phyloP scores from a whole-genome alignment of 2,797 vertebrate species.

The Acipenser ruthenus region DNA sequence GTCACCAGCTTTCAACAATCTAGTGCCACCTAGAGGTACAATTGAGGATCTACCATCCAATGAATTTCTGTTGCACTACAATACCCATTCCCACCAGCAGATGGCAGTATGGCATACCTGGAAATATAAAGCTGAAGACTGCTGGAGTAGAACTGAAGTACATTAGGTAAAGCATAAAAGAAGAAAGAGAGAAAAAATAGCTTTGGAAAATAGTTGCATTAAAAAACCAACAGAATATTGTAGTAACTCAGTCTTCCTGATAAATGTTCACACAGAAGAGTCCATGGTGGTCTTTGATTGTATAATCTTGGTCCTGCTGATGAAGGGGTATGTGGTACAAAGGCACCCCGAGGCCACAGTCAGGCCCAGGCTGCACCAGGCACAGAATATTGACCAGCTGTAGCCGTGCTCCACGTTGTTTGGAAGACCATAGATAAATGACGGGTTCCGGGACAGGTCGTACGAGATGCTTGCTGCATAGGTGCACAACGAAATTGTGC shows the following conservation, averaged over 20 bases:
- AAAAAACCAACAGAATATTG: too few species aligned
- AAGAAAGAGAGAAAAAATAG: too few species aligned
- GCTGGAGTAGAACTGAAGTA: too few species aligned
- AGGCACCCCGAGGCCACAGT: slow-evolving; percentile 69
- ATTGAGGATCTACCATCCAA: too few species aligned
- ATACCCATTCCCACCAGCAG: too few species aligned
- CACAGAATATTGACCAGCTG: slow-evolving; percentile 76
- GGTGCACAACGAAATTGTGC: slow-evolving; percentile 77
- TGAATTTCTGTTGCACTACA: too few species aligned
- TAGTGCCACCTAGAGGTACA: too few species aligned
- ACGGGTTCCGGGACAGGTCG: slow-evolving; percentile 71
- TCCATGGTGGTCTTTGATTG: slow-evolving; percentile 65
- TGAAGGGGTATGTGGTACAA: slow-evolving; percentile 66
- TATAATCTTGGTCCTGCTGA: slow-evolving; percentile 59
- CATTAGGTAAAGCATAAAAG: too few species aligned
- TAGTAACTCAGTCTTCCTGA: not conserved
- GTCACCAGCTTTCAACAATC: too few species aligned
- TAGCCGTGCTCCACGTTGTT: slow-evolving; percentile 73
- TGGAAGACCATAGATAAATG: slow-evolving; percentile 75
- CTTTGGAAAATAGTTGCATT: too few species aligned
- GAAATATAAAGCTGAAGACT: too few species aligned
- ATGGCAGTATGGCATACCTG: too few species aligned
- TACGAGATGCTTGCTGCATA: slow-evolving; percentile 76
- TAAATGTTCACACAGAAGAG: slow-evolving; percentile 51
- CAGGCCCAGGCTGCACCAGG: slow-evolving; percentile 74